Evolutionary conservation across 1,140 invertebrate species (phyloP).

Genomic region (Diprion similis): DNA sequence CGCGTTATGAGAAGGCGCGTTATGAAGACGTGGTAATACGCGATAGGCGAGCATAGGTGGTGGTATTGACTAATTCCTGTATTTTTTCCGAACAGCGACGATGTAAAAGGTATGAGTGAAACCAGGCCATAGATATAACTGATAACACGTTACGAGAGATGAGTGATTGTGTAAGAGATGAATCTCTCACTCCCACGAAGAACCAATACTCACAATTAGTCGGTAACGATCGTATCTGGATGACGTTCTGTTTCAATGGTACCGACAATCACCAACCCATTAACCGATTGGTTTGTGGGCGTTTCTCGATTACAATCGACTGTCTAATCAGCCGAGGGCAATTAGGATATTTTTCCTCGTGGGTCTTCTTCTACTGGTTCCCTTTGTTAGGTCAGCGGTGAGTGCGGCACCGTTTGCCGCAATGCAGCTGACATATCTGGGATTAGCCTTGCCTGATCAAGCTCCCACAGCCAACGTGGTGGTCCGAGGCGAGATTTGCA

Average conservation of each 20-base stretch:
- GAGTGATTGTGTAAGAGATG: not conserved
- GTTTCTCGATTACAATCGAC: constrained; percentile 3
- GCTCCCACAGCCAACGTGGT: not conserved
- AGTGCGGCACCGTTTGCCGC: not conserved
- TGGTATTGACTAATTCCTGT: constrained; percentile 39
- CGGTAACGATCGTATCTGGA: not conserved
- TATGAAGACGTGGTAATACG: constrained; percentile 46
- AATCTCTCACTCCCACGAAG: constrained; percentile 1
- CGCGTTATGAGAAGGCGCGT: constrained; percentile 38
- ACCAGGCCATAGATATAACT: not conserved
- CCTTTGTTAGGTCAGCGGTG: not conserved
- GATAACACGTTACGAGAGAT: not conserved
- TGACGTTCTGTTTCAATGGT: not conserved
- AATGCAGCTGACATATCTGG: constrained; percentile 11
- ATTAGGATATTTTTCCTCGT: not conserved
- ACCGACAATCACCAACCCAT: constrained; percentile 1
- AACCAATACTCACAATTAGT: not conserved
- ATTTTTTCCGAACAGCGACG: not conserved
- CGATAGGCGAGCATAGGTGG: constrained; percentile 41
- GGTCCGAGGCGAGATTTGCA: constrained; percentile 8
- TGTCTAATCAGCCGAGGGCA: not conserved
- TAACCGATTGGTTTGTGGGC: not conserved
- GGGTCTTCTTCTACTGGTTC: not conserved
- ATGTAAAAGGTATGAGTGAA: not conserved
- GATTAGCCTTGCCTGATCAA: not conserved